phyloP scores from a whole-genome alignment of 2,888 invertebrate genomes.

The Habrosyne pyritoides region DNA sequence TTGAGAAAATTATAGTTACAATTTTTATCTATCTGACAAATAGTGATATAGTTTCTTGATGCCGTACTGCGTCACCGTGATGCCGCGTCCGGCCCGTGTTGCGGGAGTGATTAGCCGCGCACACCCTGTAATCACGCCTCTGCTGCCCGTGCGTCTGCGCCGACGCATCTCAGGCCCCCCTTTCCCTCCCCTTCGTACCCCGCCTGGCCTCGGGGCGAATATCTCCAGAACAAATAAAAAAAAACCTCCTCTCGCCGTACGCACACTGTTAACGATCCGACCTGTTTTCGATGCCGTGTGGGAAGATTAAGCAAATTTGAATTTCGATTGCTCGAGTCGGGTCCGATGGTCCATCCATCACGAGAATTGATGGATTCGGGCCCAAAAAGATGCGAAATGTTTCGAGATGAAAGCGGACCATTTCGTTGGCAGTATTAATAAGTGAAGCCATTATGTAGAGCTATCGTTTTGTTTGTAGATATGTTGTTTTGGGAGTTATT shows the following conservation, averaged over 20 bases:
- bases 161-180: constrained; percentile 50
- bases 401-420: constrained; percentile 73
- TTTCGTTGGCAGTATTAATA: constrained; percentile 71
- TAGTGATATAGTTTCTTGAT: constrained; percentile 28
- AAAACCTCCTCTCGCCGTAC: constrained; percentile 56
- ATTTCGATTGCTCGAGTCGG: constrained; percentile 74
- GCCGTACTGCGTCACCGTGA: constrained; percentile 31
- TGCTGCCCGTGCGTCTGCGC: constrained; percentile 78
- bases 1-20: too few relatives aligned
- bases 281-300: constrained; percentile 78
- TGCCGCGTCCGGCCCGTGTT: constrained; percentile 55
- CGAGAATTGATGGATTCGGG: constrained; percentile 81
- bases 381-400: constrained; percentile 74
- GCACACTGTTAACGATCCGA: constrained; percentile 79
- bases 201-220: constrained; percentile 61
- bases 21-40: not conserved
- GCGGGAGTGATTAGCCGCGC: constrained; percentile 76
- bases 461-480: constrained; percentile 49
- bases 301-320: constrained; percentile 84
- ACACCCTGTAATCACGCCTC: constrained; percentile 79
- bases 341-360: constrained; percentile 79
- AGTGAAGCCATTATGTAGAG: constrained; percentile 66
- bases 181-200: constrained; percentile 29
- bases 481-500: not conserved
- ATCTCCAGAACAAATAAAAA: constrained; percentile 74